Base-by-base conservation (phyloP, 2,888 invertebrate species). In the Pammene aurita region DNA sequence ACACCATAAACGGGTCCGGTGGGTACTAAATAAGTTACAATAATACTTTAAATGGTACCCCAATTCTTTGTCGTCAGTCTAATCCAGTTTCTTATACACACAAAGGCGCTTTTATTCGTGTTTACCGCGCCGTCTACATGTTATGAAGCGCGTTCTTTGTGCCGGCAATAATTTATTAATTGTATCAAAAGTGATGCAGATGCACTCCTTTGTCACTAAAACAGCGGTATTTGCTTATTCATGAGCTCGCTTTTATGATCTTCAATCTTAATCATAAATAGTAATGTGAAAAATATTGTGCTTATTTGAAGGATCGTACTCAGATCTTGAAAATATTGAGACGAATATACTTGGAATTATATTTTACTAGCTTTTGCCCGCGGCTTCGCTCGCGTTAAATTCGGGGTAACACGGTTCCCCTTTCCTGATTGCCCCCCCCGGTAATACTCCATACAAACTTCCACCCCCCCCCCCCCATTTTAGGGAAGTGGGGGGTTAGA, bases 51-150 rank as follows among this genome's bases (percentile, higher is more conserved):
- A 74, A 79, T 81, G 80, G 80, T 79, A 78, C 79, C 83, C 80
- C 75, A 77, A 79, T 80, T 83, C 82, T 84, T 83, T 82, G 78
- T 80, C 76, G 77, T 80, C 81, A 82, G 84, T 84, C 82, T 85
- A 86, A 87, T 85, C 86, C 85, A 84, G 86, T 89, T 87, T 83
- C 79, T 80, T 56, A 76, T 72, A 75, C 71, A 75, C 71, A 77
- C 77, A 76, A 75, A 76, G 38, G 75, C 73, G 76, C 78, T 78
- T 78, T 88, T 85, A 86, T 89, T 82, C 81, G 73, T 85, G 83
- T 84, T 85, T 84, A 89, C 89, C 89, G 77, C 86, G 84, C 82
- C 83, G 82, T 82, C 80, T 80, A 76, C 73, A 73, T 75, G 73
- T 77, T 74, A 74, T 74, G 77, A 80, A 78, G 78, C 80, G 76